Evolutionary conservation across 2,888 invertebrate species (phyloP).

Genomic region (Melolontha melolontha): DNA sequence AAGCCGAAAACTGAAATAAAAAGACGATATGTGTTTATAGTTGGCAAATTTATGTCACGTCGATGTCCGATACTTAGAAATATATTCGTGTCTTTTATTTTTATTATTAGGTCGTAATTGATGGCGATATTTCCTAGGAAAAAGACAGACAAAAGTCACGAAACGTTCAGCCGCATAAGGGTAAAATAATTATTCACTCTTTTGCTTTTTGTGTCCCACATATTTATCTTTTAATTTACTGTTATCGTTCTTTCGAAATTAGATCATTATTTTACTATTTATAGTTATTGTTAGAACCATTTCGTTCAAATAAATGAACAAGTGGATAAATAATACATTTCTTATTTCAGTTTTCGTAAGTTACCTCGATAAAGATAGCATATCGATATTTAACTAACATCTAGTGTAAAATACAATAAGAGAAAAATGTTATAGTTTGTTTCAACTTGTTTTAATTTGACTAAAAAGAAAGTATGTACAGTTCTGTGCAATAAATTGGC

Average conservation of each 20-base stretch:
- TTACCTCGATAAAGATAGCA: too few relatives aligned
- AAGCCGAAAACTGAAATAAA: slow-evolving; percentile 77
- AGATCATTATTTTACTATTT: too few relatives aligned
- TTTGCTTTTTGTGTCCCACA: slow-evolving; percentile 7
- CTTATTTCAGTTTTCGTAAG: too few relatives aligned
- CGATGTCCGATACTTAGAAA: slow-evolving; percentile 36
- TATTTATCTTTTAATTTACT: slow-evolving; percentile 20
- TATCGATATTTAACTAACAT: too few relatives aligned
- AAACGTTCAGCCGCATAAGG: slow-evolving; percentile 35
- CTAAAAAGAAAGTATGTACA: too few relatives aligned
- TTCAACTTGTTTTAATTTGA: too few relatives aligned
- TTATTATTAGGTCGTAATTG: slow-evolving; percentile 49
- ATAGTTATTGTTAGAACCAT: not conserved
- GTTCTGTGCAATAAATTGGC: too few relatives aligned
- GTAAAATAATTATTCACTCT: slow-evolving; percentile 11
- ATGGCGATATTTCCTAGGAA: slow-evolving; percentile 47
- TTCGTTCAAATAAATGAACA: too few relatives aligned
- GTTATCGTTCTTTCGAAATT: not conserved
- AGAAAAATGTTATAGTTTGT: too few relatives aligned
- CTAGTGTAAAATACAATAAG: too few relatives aligned
- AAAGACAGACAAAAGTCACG: slow-evolving; percentile 50
- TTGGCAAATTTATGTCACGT: slow-evolving; percentile 25
- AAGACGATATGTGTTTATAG: slow-evolving; percentile 42
- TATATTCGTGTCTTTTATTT: slow-evolving; percentile 49
- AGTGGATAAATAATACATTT: too few relatives aligned